Conservation (phyloP, 2,113 vertebrate species). For the Coryphaenoides rupestris region DNA sequence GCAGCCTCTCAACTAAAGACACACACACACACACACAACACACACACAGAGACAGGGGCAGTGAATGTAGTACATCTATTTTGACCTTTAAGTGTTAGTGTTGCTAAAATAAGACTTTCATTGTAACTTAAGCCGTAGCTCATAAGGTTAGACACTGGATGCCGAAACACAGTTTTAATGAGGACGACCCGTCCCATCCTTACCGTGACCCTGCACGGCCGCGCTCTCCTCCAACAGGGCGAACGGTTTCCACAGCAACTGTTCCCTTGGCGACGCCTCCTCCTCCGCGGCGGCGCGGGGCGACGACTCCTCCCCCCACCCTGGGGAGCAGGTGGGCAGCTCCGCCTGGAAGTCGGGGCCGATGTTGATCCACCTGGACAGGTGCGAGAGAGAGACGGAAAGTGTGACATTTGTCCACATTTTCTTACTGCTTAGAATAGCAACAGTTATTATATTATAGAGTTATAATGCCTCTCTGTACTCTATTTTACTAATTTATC, state of each 20-base stretch:
- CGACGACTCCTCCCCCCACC: neutral
- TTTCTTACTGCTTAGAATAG: no score
- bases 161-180: no score
- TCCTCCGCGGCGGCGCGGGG: neutral
- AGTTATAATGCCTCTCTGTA: no score
- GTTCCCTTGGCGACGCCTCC: slow-evolving; percentile 41
- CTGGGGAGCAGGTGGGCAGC: slow-evolving; percentile 47
- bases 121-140: no score
- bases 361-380: slow-evolving; percentile 63
- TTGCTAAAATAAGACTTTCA: no score
- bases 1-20: slow-evolving; percentile 67
- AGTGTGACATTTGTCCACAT: neutral
- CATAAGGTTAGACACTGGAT: no score
- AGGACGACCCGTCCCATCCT: no score
- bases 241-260: slow-evolving; percentile 74
- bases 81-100: no score
- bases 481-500: no score
- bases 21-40: neutral
- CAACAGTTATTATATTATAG: no score
- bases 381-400: neutral
- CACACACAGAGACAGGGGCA: no score
- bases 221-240: slow-evolving; percentile 44
- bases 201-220: slow-evolving; percentile 61
- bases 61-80: no score
- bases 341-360: slow-evolving; percentile 71